Percentiles rank a stretch among this genome's conserved stretches.
These are phyloP conservation scores for Tenthredo livida DNA, from an alignment of 2,888 invertebrate genomes.

Conservation along the genomic window DNA sequence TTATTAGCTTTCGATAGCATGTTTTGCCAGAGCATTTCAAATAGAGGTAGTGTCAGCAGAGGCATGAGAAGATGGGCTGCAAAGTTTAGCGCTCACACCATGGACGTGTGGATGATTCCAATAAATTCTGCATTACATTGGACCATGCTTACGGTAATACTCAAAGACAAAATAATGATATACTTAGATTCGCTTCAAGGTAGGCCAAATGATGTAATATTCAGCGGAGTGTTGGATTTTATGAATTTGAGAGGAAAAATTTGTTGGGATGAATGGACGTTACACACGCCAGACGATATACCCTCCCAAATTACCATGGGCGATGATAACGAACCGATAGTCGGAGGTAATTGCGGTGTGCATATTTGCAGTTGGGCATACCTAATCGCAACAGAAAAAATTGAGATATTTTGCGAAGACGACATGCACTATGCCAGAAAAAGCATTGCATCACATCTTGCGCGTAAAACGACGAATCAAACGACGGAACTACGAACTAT, in stretches of 20 bases:
- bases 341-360: neutral
- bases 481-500: no score
- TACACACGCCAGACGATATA: neutral
- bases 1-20: neutral
- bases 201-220: neutral
- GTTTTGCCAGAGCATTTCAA: neutral
- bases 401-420: neutral
- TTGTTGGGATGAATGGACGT: neutral
- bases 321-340: neutral
- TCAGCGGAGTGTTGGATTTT: neutral
- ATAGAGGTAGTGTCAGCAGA: neutral
- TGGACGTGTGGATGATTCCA: neutral
- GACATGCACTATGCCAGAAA: neutral
- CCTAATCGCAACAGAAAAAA: neutral
- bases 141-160: neutral
- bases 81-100: neutral
- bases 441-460: neutral
- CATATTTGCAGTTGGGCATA: conserved; percentile 1
- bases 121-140: neutral
- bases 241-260: neutral
- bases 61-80: neutral
- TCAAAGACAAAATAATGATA: neutral
- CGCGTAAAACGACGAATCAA: no score
- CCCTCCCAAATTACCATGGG: neutral
- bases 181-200: neutral